Base-by-base conservation (phyloP, 2,113 vertebrate species). In the Cettia cetti region DNA sequence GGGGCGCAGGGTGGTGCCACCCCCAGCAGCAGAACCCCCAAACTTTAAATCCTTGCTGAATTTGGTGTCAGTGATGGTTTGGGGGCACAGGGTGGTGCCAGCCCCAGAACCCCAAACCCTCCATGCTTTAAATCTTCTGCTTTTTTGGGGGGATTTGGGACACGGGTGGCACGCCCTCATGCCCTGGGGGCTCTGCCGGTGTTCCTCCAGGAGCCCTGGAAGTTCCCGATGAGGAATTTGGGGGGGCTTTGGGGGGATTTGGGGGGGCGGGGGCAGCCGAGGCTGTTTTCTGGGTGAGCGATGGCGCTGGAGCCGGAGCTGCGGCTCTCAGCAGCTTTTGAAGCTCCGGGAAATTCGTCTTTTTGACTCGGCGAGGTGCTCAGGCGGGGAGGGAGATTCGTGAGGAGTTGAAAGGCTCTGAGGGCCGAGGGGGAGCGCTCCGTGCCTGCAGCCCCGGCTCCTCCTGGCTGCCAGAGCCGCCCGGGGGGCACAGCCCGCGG, bases 311-410 rank as follows among this genome's bases (percentile, higher is more conserved):
- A 45, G 82, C 19, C 4, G 2, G 31, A 88, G 79, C 90, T 70
- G 37, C 30, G 85, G 92, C 92, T 79, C 92, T 90, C 89, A 80
- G 93, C 94, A 94, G 94, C 90, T 82, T 89, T 53, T n/a, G 86
- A 89, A 90, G 76, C 90, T 54, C 13, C 9, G 60, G 89, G 94
- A 94, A 65, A 96, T 96, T 92, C 84, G 54, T 95, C 95, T 97
- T 89, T 74, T 50, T 91, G 83, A 83, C 71, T 94, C 45, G 17
- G 80, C 63, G 15, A 92, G 92, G 82, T 71, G 86, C 88, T 95
- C 63, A 26, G 86, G 81, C 24, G 6, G 71, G 80, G 59, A 90
- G 92, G 82, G 86, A 82, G 37, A 52, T 6, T 86, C 88, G 17
- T 78, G 56, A 52, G 22, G 42, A 74, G 80, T 16, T 31, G 85